Base-by-base conservation (phyloP, 2,797 vertebrate genomes). In the Carcharodon carcharias region DNA sequence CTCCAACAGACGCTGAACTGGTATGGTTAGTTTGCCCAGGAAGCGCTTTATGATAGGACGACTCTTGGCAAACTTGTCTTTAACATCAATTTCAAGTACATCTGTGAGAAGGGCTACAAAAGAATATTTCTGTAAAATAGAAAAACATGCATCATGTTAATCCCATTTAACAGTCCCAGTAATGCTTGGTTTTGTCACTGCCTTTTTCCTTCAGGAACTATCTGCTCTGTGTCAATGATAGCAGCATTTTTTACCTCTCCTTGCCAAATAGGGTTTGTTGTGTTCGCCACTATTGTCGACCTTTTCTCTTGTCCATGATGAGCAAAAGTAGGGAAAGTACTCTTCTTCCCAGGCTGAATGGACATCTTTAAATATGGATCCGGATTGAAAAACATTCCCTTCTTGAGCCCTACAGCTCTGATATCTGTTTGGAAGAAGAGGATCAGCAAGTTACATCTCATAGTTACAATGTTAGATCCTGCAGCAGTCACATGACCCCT, bases 341-440 rank as follows among this genome's bases (percentile, higher is more conserved):
- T 99, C 96, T 99, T 99, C 97, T 99, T 99, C 82, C 99, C 99
- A 0, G 99, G 99, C 97, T 99, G 99, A 97, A 99, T 99, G 97
- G 99, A 99, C 99, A 99, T 99, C 98, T 99, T 99, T 96, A 99
- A 98, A 96, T 99, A 99, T 23, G 99, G 99, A 97, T 99, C 99
- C n/a, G 99, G 99, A 96, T 99, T 99, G 98, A 99, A 99, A 97
- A 99, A 99, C 99, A 99, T 99, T 92, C 99, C 99, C 97, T 99
- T 99, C 98, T 99, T 99, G 97, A 99, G 97, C 50, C 99, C 99
- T 87, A 98, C 98, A 95, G 99, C 99, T 96, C 99, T 98, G 96
- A 99, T 98, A 97, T 99, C 99, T 99, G 97, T 5, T 97, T 97
- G 97, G 96, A 94, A 97, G 95, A 96, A 96, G 0, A 31, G 12